Evolutionary conservation across 2,888 invertebrate species (phyloP).

Genomic region (Carcina quercana): DNA sequence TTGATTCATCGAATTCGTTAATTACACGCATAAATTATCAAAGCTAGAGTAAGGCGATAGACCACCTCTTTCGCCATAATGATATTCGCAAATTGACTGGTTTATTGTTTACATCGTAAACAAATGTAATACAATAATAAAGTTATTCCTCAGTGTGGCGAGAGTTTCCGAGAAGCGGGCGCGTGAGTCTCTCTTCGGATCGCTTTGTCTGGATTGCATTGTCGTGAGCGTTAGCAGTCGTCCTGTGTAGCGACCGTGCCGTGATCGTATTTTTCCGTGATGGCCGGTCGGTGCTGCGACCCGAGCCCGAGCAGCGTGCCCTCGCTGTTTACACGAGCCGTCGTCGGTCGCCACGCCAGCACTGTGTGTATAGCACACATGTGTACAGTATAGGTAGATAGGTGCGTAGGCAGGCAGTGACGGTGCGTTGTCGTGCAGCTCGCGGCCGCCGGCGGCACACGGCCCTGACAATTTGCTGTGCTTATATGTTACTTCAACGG

Average conservation of each 20-base stretch:
- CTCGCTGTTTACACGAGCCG: constrained; percentile 41
- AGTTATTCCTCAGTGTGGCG: constrained; percentile 18
- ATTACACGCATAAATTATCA: no score
- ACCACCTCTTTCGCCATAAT: neutral
- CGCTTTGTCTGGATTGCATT: constrained; percentile 27
- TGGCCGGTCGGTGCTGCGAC: constrained; percentile 30
- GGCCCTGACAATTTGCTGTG: constrained; percentile 72
- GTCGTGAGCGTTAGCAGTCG: constrained; percentile 34
- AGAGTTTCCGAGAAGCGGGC: constrained; percentile 36
- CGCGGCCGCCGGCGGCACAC: constrained; percentile 53
- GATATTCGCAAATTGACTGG: constrained; percentile 9
- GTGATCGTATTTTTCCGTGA: constrained; percentile 58
- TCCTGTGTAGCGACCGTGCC: constrained; percentile 44
- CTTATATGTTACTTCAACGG: constrained; percentile 72
- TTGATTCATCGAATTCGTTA: no score
- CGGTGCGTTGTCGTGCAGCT: constrained; percentile 47
- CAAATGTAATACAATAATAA: constrained; percentile 26
- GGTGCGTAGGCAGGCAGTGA: constrained; percentile 59
- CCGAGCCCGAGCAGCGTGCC: constrained; percentile 35
- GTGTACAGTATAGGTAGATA: constrained; percentile 32
- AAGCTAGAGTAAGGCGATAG: constrained; percentile 1
- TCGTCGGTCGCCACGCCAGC: no score
- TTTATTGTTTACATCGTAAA: constrained; percentile 19
- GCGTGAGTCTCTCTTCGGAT: constrained; percentile 33
- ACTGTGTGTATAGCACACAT: constrained; percentile 25